Percentiles rank a stretch among this genome's conserved stretches.
Conservation (phyloP, 2,113 vertebrate species). For the Gallinago jamesoni region DNA sequence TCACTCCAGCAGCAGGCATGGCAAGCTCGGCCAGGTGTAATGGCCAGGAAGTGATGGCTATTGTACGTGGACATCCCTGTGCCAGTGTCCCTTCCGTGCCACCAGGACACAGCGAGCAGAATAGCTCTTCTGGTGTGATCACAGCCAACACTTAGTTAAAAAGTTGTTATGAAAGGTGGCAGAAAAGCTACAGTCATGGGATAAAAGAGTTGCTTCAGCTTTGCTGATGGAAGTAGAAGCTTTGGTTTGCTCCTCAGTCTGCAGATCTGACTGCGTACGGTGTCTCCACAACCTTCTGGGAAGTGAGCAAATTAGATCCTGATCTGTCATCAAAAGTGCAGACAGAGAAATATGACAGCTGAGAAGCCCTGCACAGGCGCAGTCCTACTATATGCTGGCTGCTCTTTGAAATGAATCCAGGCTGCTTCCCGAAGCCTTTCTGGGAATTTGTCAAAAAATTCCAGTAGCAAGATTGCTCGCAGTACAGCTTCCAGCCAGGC, state of each 20-base stretch:
- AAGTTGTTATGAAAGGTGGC: background rate
- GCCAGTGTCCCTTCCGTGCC: background rate
- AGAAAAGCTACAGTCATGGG: background rate
- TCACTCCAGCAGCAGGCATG: background rate
- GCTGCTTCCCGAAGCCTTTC: background rate
- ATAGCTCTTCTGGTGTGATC: background rate
- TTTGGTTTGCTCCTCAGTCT: background rate
- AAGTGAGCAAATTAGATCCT: background rate
- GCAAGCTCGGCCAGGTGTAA: background rate
- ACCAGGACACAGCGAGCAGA: background rate
- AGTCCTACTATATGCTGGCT: background rate
- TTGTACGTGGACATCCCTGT: background rate
- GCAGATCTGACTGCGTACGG: background rate
- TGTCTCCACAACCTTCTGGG: background rate
- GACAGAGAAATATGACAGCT: background rate
- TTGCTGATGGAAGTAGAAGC: background rate
- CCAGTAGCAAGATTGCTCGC: background rate
- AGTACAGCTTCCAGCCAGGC: background rate
- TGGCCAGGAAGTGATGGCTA: background rate
- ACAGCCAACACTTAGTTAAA: background rate
- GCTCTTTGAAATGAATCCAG: background rate
- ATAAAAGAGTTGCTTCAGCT: background rate
- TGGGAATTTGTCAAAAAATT: background rate
- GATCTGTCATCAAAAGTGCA: background rate
- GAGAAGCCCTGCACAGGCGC: background rate